Evolutionary conservation across 2,888 invertebrate species (phyloP), one percentile per base, ranked within the genome.

Genomic region (Eupithecia tripunctaria): DNA sequence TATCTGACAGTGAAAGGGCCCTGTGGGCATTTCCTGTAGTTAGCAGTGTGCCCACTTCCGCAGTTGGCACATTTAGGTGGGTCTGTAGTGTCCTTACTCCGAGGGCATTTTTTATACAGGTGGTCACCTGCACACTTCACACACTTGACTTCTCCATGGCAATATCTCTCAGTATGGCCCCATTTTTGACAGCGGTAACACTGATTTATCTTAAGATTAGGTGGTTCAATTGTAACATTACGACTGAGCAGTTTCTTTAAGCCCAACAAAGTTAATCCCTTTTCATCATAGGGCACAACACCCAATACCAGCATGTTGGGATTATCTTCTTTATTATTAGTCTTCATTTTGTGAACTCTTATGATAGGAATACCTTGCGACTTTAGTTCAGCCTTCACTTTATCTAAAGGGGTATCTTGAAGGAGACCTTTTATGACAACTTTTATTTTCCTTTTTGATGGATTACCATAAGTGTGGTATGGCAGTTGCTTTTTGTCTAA

Each of bases 131-230:
- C 88, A 83, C 93, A 94, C 77, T 91, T 93, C 0, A 92, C 89
- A 82, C 93, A 93, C 67, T 83, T 89, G 3, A 86, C 67, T 18
- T 76, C 56, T 0, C 89, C 89, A 18, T 86, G 86, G 70, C 93
- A 93, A 78, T 87, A 89, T 25, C 88, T 84, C 74, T 91, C 89
- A 1, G 89, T 82, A 72, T 94, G 94, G 0, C 92, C 93, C 88
- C 91, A 93, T 74, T 84, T 85, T 76, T 93, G 94, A 76, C 94
- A 94, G 27, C 88, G 86, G 72, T 88, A 83, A 78, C 94, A 94
- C 74, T 94, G 93, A 56, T 79, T 87, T 1, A 78, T 71, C 71
- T 88, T 90, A 7, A 41, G 32, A 18, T 81, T 74, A 1, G 89
- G 89, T 10, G 86, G 86, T 78, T 94, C 92, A 67, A 92, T 76